Evolutionary conservation across 2,113 vertebrate species (phyloP).

Genomic region (Sphaerodactylus townsendi): DNA sequence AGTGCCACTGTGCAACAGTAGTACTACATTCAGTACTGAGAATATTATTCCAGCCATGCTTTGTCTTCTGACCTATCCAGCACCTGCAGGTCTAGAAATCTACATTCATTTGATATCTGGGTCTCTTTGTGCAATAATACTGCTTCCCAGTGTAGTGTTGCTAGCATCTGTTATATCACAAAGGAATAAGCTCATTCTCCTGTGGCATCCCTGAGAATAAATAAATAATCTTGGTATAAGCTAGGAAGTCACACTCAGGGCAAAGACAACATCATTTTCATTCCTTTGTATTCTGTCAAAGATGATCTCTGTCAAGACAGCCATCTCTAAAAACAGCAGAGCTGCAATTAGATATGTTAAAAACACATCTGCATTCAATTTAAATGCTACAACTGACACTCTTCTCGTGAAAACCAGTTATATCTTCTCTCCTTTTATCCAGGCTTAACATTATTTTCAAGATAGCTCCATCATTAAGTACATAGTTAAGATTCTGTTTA

Average conservation of each 20-base stretch:
- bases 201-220: slow-evolving; percentile 35
- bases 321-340: slow-evolving; percentile 63
- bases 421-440: slow-evolving; percentile 49
- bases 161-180: not conserved
- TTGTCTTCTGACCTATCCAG: not conserved
- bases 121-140: slow-evolving; percentile 15
- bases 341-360: slow-evolving; percentile 73
- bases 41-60: not conserved
- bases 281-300: slow-evolving; percentile 55
- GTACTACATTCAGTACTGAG: too few relatives aligned
- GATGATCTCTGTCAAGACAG: slow-evolving; percentile 68
- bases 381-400: slow-evolving; percentile 66
- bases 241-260: slow-evolving; percentile 51
- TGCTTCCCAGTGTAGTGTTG: not conserved
- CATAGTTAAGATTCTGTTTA: slow-evolving; percentile 59
- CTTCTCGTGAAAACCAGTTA: slow-evolving; percentile 69
- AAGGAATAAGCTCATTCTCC: slow-evolving; percentile 36
- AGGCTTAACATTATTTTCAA: slow-evolving; percentile 49
- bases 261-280: slow-evolving; percentile 58
- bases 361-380: slow-evolving; percentile 64
- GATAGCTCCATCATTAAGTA: slow-evolving; percentile 48
- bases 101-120: not conserved
- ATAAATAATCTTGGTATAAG: slow-evolving; percentile 42
- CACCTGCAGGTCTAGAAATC: not conserved
- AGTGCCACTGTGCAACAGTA: too few relatives aligned